These are phyloP conservation scores for Acipenser transmontanus DNA, from an alignment of 2,797 vertebrate species.

Conservation along the genomic window DNA sequence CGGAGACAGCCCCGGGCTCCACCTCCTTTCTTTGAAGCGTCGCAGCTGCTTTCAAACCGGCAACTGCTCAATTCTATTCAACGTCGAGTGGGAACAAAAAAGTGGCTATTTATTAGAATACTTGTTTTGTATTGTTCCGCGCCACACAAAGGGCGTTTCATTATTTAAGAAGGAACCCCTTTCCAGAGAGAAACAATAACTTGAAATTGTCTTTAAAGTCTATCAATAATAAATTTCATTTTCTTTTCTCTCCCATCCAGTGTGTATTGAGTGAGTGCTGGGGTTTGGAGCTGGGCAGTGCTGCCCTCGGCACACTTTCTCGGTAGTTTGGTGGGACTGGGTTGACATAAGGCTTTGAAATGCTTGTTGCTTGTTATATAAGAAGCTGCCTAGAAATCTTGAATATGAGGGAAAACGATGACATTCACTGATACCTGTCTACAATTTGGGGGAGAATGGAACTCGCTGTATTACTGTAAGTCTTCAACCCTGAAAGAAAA, in stretches of 20 bases:
- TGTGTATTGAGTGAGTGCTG: conserved; percentile 60
- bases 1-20: conserved; percentile 59
- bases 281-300: conserved; percentile 74
- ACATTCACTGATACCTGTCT: conserved; percentile 47
- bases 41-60: conserved; percentile 88
- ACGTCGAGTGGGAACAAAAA: conserved; percentile 81
- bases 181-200: conserved; percentile 92
- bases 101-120: conserved; percentile 97
- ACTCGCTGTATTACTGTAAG: conserved; percentile 71
- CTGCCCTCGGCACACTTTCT: conserved; percentile 71
- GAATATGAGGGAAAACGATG: conserved; percentile 46
- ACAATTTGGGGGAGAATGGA: conserved; percentile 57
- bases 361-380: conserved; percentile 40
- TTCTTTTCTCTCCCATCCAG: conserved; percentile 77
- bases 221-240: conserved; percentile 93
- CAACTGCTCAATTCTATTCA: conserved; percentile 89
- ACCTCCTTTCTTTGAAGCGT: conserved; percentile 74
- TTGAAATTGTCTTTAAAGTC: conserved; percentile 96
- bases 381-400: conserved; percentile 49
- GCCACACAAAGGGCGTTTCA: conserved; percentile 92
- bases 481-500: conserved; percentile 55
- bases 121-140: conserved; percentile 96
- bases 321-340: conserved; percentile 65
- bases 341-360: conserved; percentile 54
- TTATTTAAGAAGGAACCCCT: conserved; percentile 82